These are phyloP conservation scores for Molossus molossus DNA, from an alignment of 2,797 vertebrate genomes.

Conservation along the genomic window DNA sequence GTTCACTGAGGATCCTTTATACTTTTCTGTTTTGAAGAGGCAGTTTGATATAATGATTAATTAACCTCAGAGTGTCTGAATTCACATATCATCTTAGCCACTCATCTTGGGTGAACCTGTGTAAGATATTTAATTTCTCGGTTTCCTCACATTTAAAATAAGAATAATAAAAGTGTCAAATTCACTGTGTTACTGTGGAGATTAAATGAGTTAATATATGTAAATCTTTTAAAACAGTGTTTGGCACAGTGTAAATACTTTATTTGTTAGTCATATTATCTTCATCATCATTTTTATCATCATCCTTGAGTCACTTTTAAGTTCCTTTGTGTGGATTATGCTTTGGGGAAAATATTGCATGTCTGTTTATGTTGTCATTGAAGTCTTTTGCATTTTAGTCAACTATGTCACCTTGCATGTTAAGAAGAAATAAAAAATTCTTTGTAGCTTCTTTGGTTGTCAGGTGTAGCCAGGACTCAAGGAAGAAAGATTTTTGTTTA, in stretches of 20 bases:
- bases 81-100: conserved; percentile 5
- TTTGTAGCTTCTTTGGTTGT: neutral
- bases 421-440: neutral
- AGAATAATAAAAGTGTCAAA: neutral
- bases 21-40: neutral
- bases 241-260: neutral
- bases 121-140: neutral
- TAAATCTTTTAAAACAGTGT: neutral
- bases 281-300: neutral
- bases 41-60: conserved; percentile 1
- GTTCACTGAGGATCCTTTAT: neutral
- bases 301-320: neutral
- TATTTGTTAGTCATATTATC: neutral
- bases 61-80: neutral
- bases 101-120: neutral
- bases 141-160: conserved; percentile 9
- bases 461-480: neutral
- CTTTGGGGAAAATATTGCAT: neutral
- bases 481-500: neutral
- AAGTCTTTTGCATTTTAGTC: neutral
- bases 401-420: neutral
- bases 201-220: neutral
- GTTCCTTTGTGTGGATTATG: neutral
- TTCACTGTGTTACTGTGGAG: neutral
- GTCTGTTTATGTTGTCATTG: neutral